phyloP scores from a whole-genome alignment of 2,113 vertebrate species.

The Struthidea cinerea region DNA sequence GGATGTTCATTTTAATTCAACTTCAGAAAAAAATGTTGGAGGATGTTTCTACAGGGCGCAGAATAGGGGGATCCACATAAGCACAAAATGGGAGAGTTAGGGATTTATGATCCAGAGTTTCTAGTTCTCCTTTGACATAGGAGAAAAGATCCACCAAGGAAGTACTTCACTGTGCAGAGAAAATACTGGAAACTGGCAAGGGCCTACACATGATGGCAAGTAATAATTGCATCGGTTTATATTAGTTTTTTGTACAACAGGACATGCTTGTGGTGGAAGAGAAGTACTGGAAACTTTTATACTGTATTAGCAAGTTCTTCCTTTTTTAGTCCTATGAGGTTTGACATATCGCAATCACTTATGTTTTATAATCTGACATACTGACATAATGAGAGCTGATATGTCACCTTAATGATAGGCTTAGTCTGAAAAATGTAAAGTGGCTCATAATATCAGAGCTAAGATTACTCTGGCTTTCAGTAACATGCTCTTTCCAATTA shows the following conservation, averaged over 20 bases:
- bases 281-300: not conserved
- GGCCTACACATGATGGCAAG: not conserved
- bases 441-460: not conserved
- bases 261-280: not conserved
- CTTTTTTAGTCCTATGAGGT: not conserved
- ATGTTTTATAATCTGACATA: not conserved
- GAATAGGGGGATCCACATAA: not conserved
- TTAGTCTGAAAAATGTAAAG: conserved; percentile 7
- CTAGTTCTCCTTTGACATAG: not conserved
- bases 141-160: not conserved
- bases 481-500: not conserved
- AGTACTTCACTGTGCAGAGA: not conserved
- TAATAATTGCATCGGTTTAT: not conserved
- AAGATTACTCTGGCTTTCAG: not conserved
- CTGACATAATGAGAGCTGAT: conserved; percentile 13
- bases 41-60: not conserved
- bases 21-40: not conserved
- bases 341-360: not conserved
- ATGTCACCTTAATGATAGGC: not conserved
- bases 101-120: not conserved
- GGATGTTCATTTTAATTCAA: not conserved
- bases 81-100: not conserved
- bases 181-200: not conserved
- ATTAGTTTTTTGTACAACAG: not conserved
- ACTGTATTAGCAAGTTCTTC: not conserved